phyloP scores from a whole-genome alignment of 2,888 invertebrate species.

The Himalopsyche anomala region DNA sequence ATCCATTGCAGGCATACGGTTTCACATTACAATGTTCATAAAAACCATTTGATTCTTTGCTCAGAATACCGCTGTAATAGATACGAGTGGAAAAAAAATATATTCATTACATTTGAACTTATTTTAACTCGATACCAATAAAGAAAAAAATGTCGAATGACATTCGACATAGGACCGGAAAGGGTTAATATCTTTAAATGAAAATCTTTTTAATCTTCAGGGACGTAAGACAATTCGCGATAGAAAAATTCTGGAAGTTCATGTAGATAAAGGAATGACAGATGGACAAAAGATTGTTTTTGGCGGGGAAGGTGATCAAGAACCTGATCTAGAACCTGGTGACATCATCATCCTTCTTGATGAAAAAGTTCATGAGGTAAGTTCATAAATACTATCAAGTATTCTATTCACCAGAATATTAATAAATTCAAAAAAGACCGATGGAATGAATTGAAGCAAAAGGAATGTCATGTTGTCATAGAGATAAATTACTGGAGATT shows the following conservation, averaged over 20 bases:
- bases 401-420: too few relatives aligned
- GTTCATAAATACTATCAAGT: slow-evolving; percentile 61
- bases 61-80: too few relatives aligned
- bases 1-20: too few relatives aligned
- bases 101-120: too few relatives aligned
- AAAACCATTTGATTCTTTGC: too few relatives aligned
- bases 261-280: slow-evolving; percentile 95
- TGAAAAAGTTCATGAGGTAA: slow-evolving; percentile 90
- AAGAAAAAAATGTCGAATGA: slow-evolving; percentile 52
- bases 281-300: slow-evolving; percentile 97
- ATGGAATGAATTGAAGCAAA: too few relatives aligned
- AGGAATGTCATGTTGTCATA: too few relatives aligned
- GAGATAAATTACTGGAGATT: too few relatives aligned
- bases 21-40: too few relatives aligned
- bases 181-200: slow-evolving; percentile 44
- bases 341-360: slow-evolving; percentile 97
- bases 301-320: slow-evolving; percentile 96
- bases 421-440: too few relatives aligned
- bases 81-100: too few relatives aligned
- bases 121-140: too few relatives aligned
- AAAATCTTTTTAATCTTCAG: slow-evolving; percentile 66
- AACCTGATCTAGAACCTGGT: slow-evolving; percentile 94
- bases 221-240: slow-evolving; percentile 94
- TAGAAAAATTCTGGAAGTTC: slow-evolving; percentile 95
- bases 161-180: slow-evolving; percentile 56